Conservation (phyloP, 2,113 vertebrate species). For the Phodopus roborovskii region DNA sequence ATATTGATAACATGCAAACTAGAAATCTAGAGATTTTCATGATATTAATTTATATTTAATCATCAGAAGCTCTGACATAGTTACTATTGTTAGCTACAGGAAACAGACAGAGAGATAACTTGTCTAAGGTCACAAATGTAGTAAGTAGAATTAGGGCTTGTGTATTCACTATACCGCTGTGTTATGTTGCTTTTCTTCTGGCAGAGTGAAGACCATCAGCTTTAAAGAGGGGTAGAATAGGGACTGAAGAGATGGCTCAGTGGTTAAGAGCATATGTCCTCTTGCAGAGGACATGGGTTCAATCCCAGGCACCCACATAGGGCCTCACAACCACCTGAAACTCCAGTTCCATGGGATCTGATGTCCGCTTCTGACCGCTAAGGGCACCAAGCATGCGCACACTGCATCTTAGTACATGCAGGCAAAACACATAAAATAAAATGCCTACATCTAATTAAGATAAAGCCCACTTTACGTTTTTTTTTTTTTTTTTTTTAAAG, state of each 20-base stretch:
- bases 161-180: not conserved
- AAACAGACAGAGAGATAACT: not conserved
- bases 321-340: not conserved
- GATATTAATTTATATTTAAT: not conserved
- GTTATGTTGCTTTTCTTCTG: not conserved
- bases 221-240: not conserved
- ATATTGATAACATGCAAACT: not conserved
- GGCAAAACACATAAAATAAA: not conserved
- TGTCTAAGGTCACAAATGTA: not conserved
- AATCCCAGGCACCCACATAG: not conserved
- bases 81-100: not conserved
- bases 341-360: not conserved
- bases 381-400: not conserved
- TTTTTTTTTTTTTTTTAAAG: too few relatives aligned
- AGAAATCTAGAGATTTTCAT: not conserved
- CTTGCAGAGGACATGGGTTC: not conserved
- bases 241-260: not conserved
- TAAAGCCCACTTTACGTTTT: not conserved
- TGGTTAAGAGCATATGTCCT: not conserved
- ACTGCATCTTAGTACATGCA: not conserved
- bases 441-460: not conserved
- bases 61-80: not conserved
- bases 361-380: not conserved
- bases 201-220: not conserved
- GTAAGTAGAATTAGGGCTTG: not conserved